These are phyloP conservation scores for Macrotis lagotis DNA, from an alignment of 2,113 vertebrate genomes.

Conservation along the genomic window DNA sequence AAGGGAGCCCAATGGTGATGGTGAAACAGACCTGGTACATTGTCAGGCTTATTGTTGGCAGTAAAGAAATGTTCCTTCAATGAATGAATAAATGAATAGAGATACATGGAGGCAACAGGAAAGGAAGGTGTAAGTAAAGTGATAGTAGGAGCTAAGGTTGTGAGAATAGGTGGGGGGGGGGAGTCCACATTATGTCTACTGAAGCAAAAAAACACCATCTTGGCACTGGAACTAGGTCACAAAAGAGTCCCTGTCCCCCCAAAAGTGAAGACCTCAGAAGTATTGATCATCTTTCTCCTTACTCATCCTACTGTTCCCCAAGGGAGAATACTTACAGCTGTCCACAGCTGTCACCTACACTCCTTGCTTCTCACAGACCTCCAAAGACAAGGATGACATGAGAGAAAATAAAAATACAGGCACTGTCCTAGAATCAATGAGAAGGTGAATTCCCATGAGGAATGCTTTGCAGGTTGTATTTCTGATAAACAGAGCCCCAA, in stretches of 20 bases:
- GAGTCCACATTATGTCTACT: neutral
- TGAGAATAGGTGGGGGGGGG: neutral
- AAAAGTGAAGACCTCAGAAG: neutral
- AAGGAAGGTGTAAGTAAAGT: neutral
- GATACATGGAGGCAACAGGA: neutral
- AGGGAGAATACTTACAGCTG: conserved; percentile 55
- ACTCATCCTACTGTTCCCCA: conserved; percentile 51
- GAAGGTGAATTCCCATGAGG: neutral
- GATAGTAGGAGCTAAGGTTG: neutral
- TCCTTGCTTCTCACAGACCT: conserved; percentile 26
- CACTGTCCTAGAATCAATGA: neutral
- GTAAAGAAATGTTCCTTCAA: neutral
- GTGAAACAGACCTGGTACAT: neutral
- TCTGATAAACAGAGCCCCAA: neutral
- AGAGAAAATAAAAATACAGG: conserved; percentile 3
- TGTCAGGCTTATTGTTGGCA: neutral
- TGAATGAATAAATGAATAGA: neutral
- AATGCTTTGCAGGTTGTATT: neutral
- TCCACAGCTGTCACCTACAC: neutral
- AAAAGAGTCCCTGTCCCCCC: neutral
- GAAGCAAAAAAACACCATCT: neutral
- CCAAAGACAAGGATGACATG: neutral
- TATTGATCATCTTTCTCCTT: conserved; percentile 9
- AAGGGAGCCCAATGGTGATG: neutral
- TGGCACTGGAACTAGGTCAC: neutral